A percentile compares a stretch with the other conserved stretches of the same genome.
These are phyloP conservation scores for Nymphalis polychloros DNA, from an alignment of 2,888 invertebrate species.

Conservation along the genomic window DNA sequence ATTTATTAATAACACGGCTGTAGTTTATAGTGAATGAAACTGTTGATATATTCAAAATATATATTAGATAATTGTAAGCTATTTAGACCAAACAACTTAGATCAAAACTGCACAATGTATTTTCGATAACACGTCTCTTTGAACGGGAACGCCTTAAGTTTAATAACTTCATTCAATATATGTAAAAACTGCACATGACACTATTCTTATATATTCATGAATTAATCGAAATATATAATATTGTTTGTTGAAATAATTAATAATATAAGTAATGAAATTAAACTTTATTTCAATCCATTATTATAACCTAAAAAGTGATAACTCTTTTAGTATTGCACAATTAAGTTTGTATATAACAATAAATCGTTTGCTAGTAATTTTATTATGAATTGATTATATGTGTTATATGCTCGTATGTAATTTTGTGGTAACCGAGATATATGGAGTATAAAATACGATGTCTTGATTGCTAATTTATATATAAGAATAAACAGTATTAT, in stretches of 20 bases:
- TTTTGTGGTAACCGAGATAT: not conserved
- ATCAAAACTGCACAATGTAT: conserved; percentile 31
- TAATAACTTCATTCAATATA: too few species aligned
- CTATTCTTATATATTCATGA: too few species aligned
- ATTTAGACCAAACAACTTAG: conserved; percentile 19
- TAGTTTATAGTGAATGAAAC: conserved; percentile 18
- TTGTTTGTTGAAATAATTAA: too few species aligned
- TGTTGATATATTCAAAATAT: conserved; percentile 14
- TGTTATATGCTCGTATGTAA: too few species aligned
- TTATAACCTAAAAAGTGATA: too few species aligned
- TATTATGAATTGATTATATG: too few species aligned
- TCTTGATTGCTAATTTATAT: not conserved
- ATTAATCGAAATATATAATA: not conserved
- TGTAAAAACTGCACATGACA: too few species aligned
- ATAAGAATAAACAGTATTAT: not conserved
- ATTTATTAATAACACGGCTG: conserved; percentile 9
- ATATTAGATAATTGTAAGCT: conserved; percentile 21
- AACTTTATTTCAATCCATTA: too few species aligned
- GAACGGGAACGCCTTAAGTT: conserved; percentile 10
- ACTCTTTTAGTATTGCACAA: too few species aligned
- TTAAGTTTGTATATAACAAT: too few species aligned
- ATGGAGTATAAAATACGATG: not conserved
- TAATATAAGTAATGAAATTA: not conserved
- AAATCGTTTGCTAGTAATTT: too few species aligned
- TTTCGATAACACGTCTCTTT: conserved; percentile 15